Conservation (phyloP, 2,113 vertebrate species). For the Camelus bactrianus region DNA sequence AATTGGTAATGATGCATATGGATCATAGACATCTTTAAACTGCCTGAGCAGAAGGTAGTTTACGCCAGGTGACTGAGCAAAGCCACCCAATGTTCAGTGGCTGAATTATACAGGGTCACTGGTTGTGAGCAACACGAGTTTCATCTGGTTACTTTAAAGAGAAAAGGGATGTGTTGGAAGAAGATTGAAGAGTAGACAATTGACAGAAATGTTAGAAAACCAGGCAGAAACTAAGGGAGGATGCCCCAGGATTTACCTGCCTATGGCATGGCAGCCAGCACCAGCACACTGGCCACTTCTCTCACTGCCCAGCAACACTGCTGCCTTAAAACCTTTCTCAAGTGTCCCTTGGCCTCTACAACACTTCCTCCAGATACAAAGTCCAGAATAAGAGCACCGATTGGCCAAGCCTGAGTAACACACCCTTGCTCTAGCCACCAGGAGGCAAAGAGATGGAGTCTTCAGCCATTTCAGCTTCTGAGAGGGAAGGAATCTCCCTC, state of each 20-base stretch:
- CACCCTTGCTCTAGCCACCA: neutral
- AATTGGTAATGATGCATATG: neutral
- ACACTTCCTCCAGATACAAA: neutral
- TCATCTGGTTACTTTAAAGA: neutral
- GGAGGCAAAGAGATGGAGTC: neutral
- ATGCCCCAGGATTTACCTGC: neutral
- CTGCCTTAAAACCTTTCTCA: neutral
- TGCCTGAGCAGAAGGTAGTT: neutral
- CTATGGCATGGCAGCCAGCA: neutral
- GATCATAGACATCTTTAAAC: neutral
- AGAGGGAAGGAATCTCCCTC: neutral
- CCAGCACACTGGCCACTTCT: neutral
- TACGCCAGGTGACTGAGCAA: neutral
- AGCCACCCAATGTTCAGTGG: neutral
- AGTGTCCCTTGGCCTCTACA: neutral
- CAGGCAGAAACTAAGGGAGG: neutral
- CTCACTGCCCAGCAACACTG: neutral
- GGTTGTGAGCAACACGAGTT: neutral
- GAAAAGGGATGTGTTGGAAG: neutral
- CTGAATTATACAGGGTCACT: neutral
- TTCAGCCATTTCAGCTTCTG: neutral
- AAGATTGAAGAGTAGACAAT: neutral
- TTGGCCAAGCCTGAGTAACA: neutral
- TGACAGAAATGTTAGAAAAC: neutral
- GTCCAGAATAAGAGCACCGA: neutral